Evolutionary conservation across 1,140 invertebrate genomes (phyloP), one percentile per base, ranked within the genome.

Genomic region (Bombus affinis): DNA sequence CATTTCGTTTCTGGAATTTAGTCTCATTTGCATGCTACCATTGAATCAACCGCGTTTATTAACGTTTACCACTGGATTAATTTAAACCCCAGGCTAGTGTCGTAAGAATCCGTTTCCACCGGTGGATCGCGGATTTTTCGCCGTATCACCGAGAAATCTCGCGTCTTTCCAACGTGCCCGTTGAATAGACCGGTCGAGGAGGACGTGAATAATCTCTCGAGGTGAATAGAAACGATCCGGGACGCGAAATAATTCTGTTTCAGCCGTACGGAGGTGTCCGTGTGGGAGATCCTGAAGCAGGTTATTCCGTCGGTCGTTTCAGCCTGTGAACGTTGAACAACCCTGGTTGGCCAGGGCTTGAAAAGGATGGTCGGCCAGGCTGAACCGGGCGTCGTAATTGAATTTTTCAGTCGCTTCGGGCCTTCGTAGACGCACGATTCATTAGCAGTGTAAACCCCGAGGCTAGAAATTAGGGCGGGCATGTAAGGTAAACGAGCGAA

Each of bases 361-460:
- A 85, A 65, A 66, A 85, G 74, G 79, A 76, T 75, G 78, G 72
- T 73, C 10, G 32, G 28, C 65, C 42, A 39, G 35, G 25, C 70
- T 28, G 25, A 28, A 22, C 39, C 39, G 32, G 28, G 44, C 70
- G 70, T 53, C 65, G 79, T 90, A 90, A 90, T 90, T 90, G 86
- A 88, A 90, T 90, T 90, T 88, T 90, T 90, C 88, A 87, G 78
- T 85, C 79, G 73, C 81, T 79, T 66, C 88, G 82, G 57, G 68
- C 81, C 81, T 74, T 39, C 70, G 88, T 66, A 86, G 88, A 80
- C 59, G 72, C 79, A 81, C 83, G 90, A 90, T 91, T 91, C 90
- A 91, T 91, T 89, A 91, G 89, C 82, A 89, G 86, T 91, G 85
- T 88, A 91, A 91, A 91, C 85, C 78, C 71, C 59, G 47, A 25